Conservation (phyloP, 2,888 invertebrate genomes). For the Lasioglossum calceatum region DNA sequence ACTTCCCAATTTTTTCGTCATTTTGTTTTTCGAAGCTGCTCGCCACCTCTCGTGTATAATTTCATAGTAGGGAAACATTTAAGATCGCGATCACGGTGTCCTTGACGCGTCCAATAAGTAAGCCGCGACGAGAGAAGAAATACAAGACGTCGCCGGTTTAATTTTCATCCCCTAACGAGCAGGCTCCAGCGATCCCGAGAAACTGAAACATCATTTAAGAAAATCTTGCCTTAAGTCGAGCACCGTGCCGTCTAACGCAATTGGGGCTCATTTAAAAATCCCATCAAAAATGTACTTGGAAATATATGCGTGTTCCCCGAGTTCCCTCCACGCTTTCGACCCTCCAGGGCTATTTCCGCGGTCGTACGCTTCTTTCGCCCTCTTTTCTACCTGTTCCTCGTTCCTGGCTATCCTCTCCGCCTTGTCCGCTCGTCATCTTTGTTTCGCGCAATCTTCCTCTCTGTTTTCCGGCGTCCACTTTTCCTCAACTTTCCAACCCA, state of each 20-base stretch:
- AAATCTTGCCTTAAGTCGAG: conserved; percentile 78
- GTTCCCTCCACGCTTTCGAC: conserved; percentile 38
- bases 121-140: conserved; percentile 37
- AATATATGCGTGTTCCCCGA: conserved; percentile 62
- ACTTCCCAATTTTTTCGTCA: neutral
- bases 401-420: conserved; percentile 10
- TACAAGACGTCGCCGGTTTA: conserved; percentile 62
- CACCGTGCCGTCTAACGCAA: conserved; percentile 80
- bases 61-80: neutral
- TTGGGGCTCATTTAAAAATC: conserved; percentile 84
- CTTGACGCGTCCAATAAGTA: conserved; percentile 37
- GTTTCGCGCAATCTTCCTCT: conserved; percentile 39
- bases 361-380: conserved; percentile 37
- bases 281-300: conserved; percentile 81
- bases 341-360: conserved; percentile 64
- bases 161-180: conserved; percentile 68
- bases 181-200: conserved; percentile 52
- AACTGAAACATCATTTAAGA: conserved; percentile 78
- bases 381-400: conserved; percentile 18
- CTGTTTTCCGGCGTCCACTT: conserved; percentile 20
- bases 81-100: conserved; percentile 22
- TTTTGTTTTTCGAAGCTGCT: neutral
- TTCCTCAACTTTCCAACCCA: conserved; percentile 49
- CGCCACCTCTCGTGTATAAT: neutral
- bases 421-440: conserved; percentile 25